Evolutionary conservation across 1,140 invertebrate species (phyloP), one percentile per base, ranked within the genome.

Genomic region (Drosophila suzukii): DNA sequence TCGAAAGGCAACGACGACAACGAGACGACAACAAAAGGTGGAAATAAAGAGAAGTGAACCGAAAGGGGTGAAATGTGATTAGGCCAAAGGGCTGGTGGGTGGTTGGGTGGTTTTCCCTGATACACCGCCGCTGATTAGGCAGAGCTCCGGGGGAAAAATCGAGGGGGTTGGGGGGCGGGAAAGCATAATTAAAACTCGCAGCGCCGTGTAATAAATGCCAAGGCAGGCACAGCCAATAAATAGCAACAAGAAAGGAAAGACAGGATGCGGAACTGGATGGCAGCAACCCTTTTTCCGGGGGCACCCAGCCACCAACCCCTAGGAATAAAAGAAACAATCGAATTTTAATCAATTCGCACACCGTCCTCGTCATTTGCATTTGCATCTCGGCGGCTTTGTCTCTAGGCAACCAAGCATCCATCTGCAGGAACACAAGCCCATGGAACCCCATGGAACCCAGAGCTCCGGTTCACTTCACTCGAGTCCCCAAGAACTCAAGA

Each of bases 291-390:
- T 81, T 76, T 49, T 4, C 53, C 12, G 10, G n/a, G 6, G 17
- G 5, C 47, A 57, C 44, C n/a, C 47, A 5, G 13, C 7, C 11
- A 50, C 38, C 70, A 61, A 50, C 54, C 56, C 56, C 51, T 47
- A 32, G 67, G 46, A 86, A 81, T 81, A 91, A 91, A 91, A 91
- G 84, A 86, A 91, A 84, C 85, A 91, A 91, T 91, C 90, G 90
- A 91, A 91, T 91, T 91, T 91, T 91, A 91, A 91, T 91, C 90
- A 91, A 91, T 91, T 91, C 85, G 67, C 81, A 71, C 71, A 67
- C 72, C 70, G 46, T 82, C 72, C 55, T 63, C 74, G 71, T 74
- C 86, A 90, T 90, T 82, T 70, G 70, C 78, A 82, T 89, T 79
- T 71, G 63, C 68, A 67, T 72, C 39, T 60, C 32, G 55, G n/a